These are phyloP conservation scores for Brachyptera risi DNA, from an alignment of 2,888 invertebrate species.

Conservation along the genomic window DNA sequence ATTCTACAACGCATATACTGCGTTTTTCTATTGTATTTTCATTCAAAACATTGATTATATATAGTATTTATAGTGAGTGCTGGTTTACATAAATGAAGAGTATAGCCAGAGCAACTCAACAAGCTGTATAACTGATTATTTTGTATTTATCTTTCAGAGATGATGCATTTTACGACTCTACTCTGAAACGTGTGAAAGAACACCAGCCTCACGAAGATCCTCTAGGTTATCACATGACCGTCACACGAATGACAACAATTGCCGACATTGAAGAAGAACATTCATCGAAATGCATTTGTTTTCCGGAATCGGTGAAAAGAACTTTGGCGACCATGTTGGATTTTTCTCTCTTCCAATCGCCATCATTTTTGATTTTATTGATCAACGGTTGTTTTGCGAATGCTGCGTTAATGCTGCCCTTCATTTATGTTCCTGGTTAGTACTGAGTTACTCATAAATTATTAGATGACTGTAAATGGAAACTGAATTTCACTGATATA, in stretches of 20 bases:
- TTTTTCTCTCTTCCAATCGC: conserved; percentile 74
- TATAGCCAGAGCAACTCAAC: no score
- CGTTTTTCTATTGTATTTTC: no score
- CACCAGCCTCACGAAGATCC: conserved; percentile 58
- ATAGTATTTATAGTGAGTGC: no score
- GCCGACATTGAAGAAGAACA: conserved; percentile 62
- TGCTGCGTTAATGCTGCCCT: conserved; percentile 95
- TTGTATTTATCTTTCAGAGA: no score
- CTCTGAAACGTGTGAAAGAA: conserved; percentile 75
- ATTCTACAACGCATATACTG: no score
- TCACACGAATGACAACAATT: conserved; percentile 73
- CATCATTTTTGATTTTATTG: conserved; percentile 82
- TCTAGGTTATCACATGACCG: conserved; percentile 76
- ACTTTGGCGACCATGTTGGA: conserved; percentile 84
- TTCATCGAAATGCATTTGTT: conserved; percentile 58
- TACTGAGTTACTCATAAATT: no score
- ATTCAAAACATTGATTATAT: no score
- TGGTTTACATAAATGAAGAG: no score
- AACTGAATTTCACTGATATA: no score
- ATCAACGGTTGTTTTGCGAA: conserved; percentile 89
- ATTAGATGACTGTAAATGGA: no score
- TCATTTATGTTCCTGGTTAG: conserved; percentile 62
- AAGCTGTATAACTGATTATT: no score
- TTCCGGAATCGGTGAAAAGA: conserved; percentile 72
- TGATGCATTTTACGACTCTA: conserved; percentile 89